Percentiles rank a stretch among this genome's conserved stretches.
phyloP scores from a whole-genome alignment of 2,113 vertebrate genomes.

The Carassius gibelio region DNA sequence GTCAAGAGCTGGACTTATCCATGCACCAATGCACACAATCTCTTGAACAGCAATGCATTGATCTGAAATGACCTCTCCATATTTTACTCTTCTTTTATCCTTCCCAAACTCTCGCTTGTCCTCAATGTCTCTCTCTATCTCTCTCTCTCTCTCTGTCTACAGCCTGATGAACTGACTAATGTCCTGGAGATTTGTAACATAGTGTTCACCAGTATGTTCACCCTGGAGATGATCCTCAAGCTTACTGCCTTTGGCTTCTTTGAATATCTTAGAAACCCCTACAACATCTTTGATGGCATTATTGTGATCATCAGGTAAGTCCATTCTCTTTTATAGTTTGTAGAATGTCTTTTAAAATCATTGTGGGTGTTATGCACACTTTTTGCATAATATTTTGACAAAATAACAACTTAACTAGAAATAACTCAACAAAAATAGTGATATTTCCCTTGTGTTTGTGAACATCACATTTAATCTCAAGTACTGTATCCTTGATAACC shows the following conservation, averaged over 20 bases:
- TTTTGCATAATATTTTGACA: neutral
- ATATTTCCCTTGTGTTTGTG: neutral
- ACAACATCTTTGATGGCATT: slow-evolving; percentile 97
- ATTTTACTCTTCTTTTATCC: neutral
- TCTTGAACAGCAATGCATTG: slow-evolving; percentile 10
- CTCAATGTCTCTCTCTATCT: neutral
- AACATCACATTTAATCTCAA: neutral
- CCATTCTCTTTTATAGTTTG: neutral
- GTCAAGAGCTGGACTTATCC: neutral
- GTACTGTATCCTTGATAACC: neutral
- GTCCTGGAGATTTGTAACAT: slow-evolving; percentile 97
- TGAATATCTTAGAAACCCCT: slow-evolving; percentile 92
- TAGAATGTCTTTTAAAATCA: neutral
- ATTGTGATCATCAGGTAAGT: slow-evolving; percentile 97
- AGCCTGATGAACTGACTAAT: slow-evolving; percentile 96
- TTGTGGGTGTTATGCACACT: too few species aligned
- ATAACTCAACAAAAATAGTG: neutral
- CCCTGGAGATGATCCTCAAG: slow-evolving; percentile 97
- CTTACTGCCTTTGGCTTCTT: slow-evolving; percentile 94
- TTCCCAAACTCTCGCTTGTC: neutral
- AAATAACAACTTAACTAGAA: neutral
- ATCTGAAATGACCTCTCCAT: slow-evolving; percentile 18
- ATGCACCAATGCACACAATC: neutral
- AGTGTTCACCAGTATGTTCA: slow-evolving; percentile 98
- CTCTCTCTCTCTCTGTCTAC: slow-evolving; percentile 24